These are phyloP conservation scores for Bedellia somnulentella DNA, from an alignment of 2,888 invertebrate genomes.

Conservation along the genomic window DNA sequence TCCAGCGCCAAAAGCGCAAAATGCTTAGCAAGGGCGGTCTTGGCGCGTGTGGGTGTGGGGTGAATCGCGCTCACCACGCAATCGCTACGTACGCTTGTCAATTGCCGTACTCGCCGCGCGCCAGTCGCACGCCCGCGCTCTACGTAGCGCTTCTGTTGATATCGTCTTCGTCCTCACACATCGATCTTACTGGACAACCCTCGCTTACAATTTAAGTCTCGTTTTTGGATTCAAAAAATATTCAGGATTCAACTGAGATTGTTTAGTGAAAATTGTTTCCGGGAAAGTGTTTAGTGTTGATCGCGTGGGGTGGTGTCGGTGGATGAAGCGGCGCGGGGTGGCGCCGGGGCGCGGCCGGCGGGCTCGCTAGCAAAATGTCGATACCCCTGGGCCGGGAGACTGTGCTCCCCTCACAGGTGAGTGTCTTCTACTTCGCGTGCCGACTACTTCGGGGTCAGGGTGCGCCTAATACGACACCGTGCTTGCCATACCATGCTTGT, in stretches of 20 bases:
- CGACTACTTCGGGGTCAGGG: too few species aligned
- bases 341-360: conserved; percentile 58
- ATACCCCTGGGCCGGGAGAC: conserved; percentile 58
- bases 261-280: not conserved
- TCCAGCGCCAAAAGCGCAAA: too few species aligned
- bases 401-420: conserved; percentile 54
- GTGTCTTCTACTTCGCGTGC: conserved; percentile 14
- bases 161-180: not conserved
- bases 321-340: conserved; percentile 51
- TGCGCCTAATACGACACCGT: too few species aligned
- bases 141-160: too few species aligned
- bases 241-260: too few species aligned
- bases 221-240: too few species aligned
- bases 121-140: conserved; percentile 43
- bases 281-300: not conserved
- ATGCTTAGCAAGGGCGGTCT: too few species aligned
- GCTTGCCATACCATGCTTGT: too few species aligned
- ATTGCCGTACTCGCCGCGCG: conserved; percentile 14
- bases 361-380: conserved; percentile 58
- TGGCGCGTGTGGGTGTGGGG: not conserved
- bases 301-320: conserved; percentile 31
- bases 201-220: too few species aligned
- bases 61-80: conserved; percentile 15
- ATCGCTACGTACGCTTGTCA: conserved; percentile 15
- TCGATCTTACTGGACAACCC: conserved; percentile 6